Evolutionary conservation across 2,888 invertebrate species (phyloP), one percentile per base, ranked within the genome.

Genomic region (Philonicus albiceps): DNA sequence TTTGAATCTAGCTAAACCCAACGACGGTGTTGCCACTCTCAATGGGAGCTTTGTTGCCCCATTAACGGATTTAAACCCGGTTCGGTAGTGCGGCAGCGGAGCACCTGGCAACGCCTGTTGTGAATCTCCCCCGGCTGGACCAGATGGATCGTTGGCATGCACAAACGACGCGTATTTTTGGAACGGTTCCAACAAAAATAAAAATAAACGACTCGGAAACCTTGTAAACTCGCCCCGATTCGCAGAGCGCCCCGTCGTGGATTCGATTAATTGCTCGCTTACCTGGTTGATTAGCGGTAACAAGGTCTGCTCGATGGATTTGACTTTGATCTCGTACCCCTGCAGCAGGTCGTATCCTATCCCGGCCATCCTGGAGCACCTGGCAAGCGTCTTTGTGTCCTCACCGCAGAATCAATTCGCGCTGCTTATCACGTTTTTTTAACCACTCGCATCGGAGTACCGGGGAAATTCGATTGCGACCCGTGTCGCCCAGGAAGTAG

Each of bases 231-330:
- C 49, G 74, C 27, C 49, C 30, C 30, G 37, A 34, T 76, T 76
- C 1, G 40, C 40, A 8, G 76, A 76, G 64, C 27, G 64, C 11
- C 64, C 7, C 22, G 64, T 13, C 74, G 27, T 8, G 37, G n/a
- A n/a, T 74, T n/a, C 31, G 34, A 27, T n/a, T 74, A 19, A 74
- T 64, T 31, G n/a, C 13, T 22, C 13, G 86, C 93, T 93, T 95
- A 98, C 98, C 97, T 98, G 98, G 93, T 97, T 97, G 91, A 98
- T 96, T 93, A 98, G 95, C 90, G 98, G 98, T 92, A 98, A 96
- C 91, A 98, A 95, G 90, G 97, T 97, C 93, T 96, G 96, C 94
- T 98, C 98, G 93, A 98, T 96, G 93, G 97, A 97, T 94, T 96
- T 96, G 91, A 97, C 98, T 93, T 96, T 96, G 92, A 98, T 97